Evolutionary conservation across 2,797 vertebrate genomes (phyloP), one percentile per base, ranked within the genome.

Genomic region (Pangasius mekongensis): DNA sequence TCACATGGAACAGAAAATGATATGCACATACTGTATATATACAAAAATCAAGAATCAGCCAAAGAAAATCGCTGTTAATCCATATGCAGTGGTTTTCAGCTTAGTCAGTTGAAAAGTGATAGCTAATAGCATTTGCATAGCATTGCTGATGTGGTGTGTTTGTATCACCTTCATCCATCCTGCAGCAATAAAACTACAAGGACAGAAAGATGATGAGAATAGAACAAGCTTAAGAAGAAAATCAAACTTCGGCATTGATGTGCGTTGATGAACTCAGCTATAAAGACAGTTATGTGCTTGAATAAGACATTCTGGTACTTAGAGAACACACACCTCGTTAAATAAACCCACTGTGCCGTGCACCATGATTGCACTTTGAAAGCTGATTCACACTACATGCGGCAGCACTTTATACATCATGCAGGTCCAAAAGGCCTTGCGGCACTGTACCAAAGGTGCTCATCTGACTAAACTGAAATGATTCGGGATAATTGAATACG

Each of bases 1-100:
- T 85, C 90, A 89, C 78, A 89, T 88, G 87, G 80, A 30, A 78
- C 27, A 30, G 16, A 36, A 80, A 80, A 13, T 74, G 9, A 47
- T 24, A 47, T 7, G 0, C 47, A 74, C 24, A 54, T 49, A n/a
- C 54, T 33, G 52, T 58, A 33, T 2, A 24, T 20, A 20, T 30
- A 33, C 60, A 33, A 49, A 22, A 83, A 82, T 77, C 66, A 24
- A 47, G 20, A 27, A 66, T 16, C 36, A 4, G 11, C 4, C 18
- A 24, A 60, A 27, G 13, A 11, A 10, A 9, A 9, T 47, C 2
- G 1, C n/a, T 4, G n/a, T 30, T 14, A 67, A 22, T n/a, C 27
- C 24, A n/a, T 36, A 77, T 1, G 14, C 74, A 77, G 10, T 10
- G 52, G 54, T 30, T 52, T 77, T 27, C 11, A n/a, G 54, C 54